Conservation (phyloP, 2,113 vertebrate species). For the Melierax canorus region DNA sequence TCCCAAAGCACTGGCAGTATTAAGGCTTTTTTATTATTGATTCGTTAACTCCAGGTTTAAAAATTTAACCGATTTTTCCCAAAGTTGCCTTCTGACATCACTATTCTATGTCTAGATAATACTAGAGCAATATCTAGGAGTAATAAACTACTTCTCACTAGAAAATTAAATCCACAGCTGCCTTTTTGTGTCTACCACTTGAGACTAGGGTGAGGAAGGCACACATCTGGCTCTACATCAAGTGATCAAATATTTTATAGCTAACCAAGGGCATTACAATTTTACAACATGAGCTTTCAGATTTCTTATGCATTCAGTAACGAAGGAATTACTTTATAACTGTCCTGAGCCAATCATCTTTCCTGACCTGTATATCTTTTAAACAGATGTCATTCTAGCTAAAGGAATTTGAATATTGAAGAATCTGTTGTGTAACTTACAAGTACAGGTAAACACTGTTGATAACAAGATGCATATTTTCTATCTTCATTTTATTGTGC, state of each 20-base stretch:
- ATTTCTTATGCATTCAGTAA: neutral
- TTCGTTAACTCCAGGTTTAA: neutral
- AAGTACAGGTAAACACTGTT: neutral
- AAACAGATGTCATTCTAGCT: neutral
- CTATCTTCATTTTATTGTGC: neutral
- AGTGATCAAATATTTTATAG: neutral
- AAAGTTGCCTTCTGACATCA: neutral
- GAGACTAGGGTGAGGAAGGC: neutral
- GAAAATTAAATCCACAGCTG: neutral
- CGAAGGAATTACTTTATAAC: neutral
- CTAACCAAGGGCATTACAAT: neutral
- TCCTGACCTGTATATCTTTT: neutral
- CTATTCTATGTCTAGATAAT: neutral
- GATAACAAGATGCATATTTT: neutral
- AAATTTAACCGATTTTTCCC: neutral
- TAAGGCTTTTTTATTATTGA: no score
- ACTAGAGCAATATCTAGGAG: neutral
- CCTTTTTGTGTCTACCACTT: neutral
- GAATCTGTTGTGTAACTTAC: neutral
- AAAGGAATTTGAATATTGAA: neutral
- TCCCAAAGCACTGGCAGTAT: no score
- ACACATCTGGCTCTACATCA: neutral
- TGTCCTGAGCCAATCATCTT: neutral
- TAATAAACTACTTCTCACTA: neutral
- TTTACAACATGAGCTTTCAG: neutral